Percentiles rank a stretch among this genome's conserved stretches.
These are phyloP conservation scores for Papilio polytes DNA, from an alignment of 1,140 invertebrate genomes.

Conservation along the genomic window DNA sequence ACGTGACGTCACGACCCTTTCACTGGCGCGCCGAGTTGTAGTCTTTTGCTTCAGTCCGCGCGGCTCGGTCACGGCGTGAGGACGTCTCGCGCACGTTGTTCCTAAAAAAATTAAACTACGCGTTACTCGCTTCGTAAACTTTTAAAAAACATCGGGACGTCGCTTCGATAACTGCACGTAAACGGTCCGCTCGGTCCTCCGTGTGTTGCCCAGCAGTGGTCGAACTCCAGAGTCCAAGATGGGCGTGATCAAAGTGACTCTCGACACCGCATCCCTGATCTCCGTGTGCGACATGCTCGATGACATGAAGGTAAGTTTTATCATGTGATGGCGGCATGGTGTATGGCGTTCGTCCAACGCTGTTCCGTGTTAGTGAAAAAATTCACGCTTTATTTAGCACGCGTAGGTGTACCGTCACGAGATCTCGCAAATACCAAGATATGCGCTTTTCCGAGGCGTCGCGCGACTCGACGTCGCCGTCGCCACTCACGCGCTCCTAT, in stretches of 20 bases:
- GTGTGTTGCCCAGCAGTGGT: constrained; percentile 58
- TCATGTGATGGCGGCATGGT: constrained; percentile 68
- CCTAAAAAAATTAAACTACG: constrained; percentile 66
- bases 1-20: constrained; percentile 80
- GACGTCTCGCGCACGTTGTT: constrained; percentile 72
- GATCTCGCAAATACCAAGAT: constrained; percentile 56
- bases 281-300: constrained; percentile 79
- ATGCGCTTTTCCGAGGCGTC: constrained; percentile 50
- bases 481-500: constrained; percentile 38
- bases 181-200: constrained; percentile 68
- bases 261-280: constrained; percentile 74
- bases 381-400: constrained; percentile 56
- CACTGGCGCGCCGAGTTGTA: constrained; percentile 65
- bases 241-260: constrained; percentile 79
- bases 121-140: constrained; percentile 62
- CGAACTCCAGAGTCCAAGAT: constrained; percentile 57
- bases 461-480: background rate
- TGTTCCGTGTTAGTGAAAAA: constrained; percentile 65
- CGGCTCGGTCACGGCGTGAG: constrained; percentile 80
- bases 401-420: constrained; percentile 60
- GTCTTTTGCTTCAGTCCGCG: constrained; percentile 71
- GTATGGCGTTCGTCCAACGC: constrained; percentile 62
- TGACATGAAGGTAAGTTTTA: constrained; percentile 77
- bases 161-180: constrained; percentile 55
- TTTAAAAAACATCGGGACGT: constrained; percentile 53